Percentiles rank a stretch among this genome's conserved stretches.
Evolutionary conservation across 2,797 vertebrate genomes (phyloP).

Genomic region (Microtus californicus): DNA sequence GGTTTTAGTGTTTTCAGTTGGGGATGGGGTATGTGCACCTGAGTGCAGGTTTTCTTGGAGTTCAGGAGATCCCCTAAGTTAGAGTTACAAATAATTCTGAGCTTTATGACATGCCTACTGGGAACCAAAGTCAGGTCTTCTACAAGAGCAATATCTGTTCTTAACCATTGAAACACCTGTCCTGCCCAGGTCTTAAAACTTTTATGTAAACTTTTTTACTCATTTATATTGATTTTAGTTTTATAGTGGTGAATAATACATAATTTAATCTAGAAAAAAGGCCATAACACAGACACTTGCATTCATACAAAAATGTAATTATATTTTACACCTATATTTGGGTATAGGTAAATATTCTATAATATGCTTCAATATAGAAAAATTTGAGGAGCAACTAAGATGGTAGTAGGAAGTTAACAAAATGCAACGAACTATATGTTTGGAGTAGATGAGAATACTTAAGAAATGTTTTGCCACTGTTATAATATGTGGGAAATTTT

Average conservation of each 20-base stretch:
- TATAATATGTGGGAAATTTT: slow-evolving; percentile 26
- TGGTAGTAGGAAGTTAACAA: background rate
- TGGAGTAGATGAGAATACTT: background rate
- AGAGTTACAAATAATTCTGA: background rate
- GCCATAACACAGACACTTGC: background rate
- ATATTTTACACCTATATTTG: slow-evolving; percentile 11
- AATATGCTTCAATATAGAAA: background rate
- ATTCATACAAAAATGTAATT: background rate
- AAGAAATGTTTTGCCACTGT: background rate
- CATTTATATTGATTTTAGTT: slow-evolving; percentile 15
- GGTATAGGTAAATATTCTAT: background rate
- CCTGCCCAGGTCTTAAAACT: background rate
- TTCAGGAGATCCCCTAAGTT: background rate
- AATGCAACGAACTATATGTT: background rate
- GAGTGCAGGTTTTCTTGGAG: background rate
- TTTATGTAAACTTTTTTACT: background rate
- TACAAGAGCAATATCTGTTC: background rate
- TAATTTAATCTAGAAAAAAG: background rate
- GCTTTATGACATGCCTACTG: background rate
- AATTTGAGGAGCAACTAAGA: background rate
- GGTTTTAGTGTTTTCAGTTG: background rate
- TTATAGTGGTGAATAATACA: background rate
- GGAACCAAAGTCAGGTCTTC: background rate
- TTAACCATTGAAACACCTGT: background rate
- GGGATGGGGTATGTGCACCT: background rate